These are phyloP conservation scores for Chrysocyon brachyurus DNA, from an alignment of 2,797 vertebrate species.

Conservation along the genomic window DNA sequence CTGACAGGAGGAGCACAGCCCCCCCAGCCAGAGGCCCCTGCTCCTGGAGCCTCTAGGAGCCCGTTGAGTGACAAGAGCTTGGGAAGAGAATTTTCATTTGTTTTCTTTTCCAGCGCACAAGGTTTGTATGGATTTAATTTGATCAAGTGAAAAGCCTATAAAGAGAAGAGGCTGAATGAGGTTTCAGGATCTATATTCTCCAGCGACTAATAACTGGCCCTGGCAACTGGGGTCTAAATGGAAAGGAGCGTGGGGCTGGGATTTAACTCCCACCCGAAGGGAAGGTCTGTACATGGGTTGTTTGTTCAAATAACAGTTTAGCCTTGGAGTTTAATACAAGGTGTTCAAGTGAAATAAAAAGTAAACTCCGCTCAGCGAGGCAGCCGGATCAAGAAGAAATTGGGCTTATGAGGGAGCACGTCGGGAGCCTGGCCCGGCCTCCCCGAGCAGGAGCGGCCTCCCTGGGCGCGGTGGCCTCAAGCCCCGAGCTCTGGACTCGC, in stretches of 20 bases:
- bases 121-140: constrained; percentile 80
- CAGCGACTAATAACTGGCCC: constrained; percentile 70
- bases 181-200: constrained; percentile 77
- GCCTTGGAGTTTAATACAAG: constrained; percentile 72
- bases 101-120: constrained; percentile 75
- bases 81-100: constrained; percentile 71
- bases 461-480: too few species aligned
- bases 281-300: constrained; percentile 64
- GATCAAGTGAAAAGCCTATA: constrained; percentile 80
- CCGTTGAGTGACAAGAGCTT: constrained; percentile 69
- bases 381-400: constrained; percentile 69
- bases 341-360: constrained; percentile 78
- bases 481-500: too few species aligned
- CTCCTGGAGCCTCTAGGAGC: constrained; percentile 7
- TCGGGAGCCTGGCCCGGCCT: too few species aligned
- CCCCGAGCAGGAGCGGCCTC: too few species aligned
- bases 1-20: neutral
- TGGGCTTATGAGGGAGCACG: neutral
- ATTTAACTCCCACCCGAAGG: constrained; percentile 66
- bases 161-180: constrained; percentile 69
- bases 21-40: too few species aligned
- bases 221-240: constrained; percentile 15
- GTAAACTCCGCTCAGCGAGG: constrained; percentile 67
- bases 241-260: constrained; percentile 51
- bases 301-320: constrained; percentile 83